phyloP scores from a whole-genome alignment of 2,888 invertebrate genomes.

The Ectropis crepuscularia region DNA sequence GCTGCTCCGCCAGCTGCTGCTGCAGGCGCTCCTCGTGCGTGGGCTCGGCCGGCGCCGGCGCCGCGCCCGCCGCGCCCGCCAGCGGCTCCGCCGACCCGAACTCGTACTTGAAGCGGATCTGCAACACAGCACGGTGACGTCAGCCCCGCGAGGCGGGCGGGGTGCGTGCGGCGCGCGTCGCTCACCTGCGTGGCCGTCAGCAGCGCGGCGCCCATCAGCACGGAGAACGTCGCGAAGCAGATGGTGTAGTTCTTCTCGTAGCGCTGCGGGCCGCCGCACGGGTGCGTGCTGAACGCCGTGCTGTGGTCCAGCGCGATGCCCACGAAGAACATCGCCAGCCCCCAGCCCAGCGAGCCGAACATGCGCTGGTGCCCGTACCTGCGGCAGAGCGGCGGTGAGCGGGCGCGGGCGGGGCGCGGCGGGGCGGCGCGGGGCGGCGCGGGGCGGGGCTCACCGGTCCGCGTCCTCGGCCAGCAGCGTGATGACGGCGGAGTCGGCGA shows the following conservation, averaged over 20 bases:
- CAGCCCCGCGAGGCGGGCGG: slow-evolving; percentile 50
- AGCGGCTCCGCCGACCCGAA: slow-evolving; percentile 66
- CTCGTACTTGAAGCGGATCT: slow-evolving; percentile 88
- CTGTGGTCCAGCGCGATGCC: slow-evolving; percentile 98
- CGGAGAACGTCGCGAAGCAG: slow-evolving; percentile 98
- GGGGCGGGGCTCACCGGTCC: slow-evolving; percentile 80
- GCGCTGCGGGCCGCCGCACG: slow-evolving; percentile 93
- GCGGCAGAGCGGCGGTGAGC: slow-evolving; percentile 10
- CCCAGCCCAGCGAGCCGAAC: slow-evolving; percentile 99
- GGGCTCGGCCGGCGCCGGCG: slow-evolving; percentile 86
- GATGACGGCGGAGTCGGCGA: slow-evolving; percentile 96
- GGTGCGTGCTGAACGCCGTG: slow-evolving; percentile 96
- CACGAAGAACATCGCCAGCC: slow-evolving; percentile 99
- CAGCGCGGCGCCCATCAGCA: slow-evolving; percentile 97
- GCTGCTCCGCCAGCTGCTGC: slow-evolving; percentile 92
- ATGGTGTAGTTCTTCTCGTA: slow-evolving; percentile 99
- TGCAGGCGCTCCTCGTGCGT: slow-evolving; percentile 91
- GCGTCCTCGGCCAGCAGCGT: slow-evolving; percentile 95
- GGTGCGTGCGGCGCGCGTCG: background rate
- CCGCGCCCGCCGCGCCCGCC: slow-evolving; percentile 63
- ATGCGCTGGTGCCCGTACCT: slow-evolving; percentile 98
- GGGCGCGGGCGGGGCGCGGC: background rate
- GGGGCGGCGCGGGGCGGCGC: too few relatives aligned
- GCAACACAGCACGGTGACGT: slow-evolving; percentile 86
- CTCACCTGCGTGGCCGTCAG: slow-evolving; percentile 94